A percentile compares a stretch with the other conserved stretches of the same genome.
These are phyloP conservation scores for Crocuta crocuta DNA, from an alignment of 2,113 vertebrate genomes.

Conservation along the genomic window DNA sequence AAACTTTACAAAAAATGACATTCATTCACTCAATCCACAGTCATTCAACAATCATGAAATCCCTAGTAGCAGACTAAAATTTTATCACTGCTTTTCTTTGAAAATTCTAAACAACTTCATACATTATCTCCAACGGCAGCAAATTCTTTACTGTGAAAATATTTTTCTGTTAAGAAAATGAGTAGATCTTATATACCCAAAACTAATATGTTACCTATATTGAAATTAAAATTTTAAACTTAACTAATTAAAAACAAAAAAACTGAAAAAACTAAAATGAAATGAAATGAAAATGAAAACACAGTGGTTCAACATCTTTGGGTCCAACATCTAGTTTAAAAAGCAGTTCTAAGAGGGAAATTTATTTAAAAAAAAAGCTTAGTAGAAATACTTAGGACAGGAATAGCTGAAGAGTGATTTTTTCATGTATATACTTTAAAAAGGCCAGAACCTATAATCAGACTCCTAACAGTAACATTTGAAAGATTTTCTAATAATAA, in stretches of 20 bases:
- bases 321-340: neutral
- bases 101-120: constrained; percentile 44
- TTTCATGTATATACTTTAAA: constrained; percentile 3
- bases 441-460: constrained; percentile 12
- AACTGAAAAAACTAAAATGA: neutral
- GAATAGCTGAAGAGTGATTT: constrained; percentile 31
- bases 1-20: constrained; percentile 39
- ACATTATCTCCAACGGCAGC: constrained; percentile 32
- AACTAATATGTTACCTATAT: neutral
- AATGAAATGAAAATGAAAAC: neutral
- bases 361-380: neutral
- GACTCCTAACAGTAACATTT: neutral
- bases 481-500: constrained; percentile 8
- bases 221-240: neutral
- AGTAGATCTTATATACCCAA: neutral
- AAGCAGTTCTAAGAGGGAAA: neutral
- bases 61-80: neutral
- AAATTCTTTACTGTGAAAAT: neutral
- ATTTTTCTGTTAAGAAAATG: constrained; percentile 40
- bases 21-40: constrained; percentile 8
- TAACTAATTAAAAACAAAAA: neutral
- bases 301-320: neutral
- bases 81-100: constrained; percentile 25
- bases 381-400: neutral
- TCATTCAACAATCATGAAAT: constrained; percentile 34